These are phyloP conservation scores for Ametastegia equiseti DNA, from an alignment of 2,888 invertebrate species.

Conservation along the genomic window DNA sequence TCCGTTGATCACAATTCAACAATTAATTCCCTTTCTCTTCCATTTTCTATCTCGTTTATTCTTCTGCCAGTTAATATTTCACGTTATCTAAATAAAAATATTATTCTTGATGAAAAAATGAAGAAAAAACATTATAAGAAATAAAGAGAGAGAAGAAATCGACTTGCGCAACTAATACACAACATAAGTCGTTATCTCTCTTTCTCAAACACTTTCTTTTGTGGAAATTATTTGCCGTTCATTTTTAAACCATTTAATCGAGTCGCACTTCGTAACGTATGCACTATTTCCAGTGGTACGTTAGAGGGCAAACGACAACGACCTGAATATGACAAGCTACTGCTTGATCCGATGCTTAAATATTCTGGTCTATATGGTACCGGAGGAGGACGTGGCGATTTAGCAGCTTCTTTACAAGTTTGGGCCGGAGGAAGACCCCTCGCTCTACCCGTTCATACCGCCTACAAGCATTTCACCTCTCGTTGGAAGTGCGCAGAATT, in stretches of 20 bases:
- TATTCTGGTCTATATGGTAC: conserved; percentile 93
- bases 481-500: conserved; percentile 89
- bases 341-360: conserved; percentile 92
- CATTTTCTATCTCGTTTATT: conserved; percentile 48
- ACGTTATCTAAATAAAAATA: conserved; percentile 31
- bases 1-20: neutral
- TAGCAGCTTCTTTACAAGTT: conserved; percentile 92
- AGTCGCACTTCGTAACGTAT: no score
- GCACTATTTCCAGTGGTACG: conserved; percentile 84
- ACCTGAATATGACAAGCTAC: conserved; percentile 91
- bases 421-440: conserved; percentile 89
- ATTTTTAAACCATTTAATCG: neutral
- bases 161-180: neutral
- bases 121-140: neutral
- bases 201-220: neutral
- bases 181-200: neutral
- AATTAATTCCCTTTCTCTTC: neutral
- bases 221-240: neutral
- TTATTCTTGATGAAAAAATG: conserved; percentile 10
- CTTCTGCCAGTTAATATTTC: neutral
- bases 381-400: conserved; percentile 85
- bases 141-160: neutral
- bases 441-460: conserved; percentile 91
- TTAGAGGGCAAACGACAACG: conserved; percentile 93
- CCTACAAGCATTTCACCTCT: conserved; percentile 94